Evolutionary conservation across 2,888 invertebrate genomes (phyloP).

Genomic region (Timandra comae): DNA sequence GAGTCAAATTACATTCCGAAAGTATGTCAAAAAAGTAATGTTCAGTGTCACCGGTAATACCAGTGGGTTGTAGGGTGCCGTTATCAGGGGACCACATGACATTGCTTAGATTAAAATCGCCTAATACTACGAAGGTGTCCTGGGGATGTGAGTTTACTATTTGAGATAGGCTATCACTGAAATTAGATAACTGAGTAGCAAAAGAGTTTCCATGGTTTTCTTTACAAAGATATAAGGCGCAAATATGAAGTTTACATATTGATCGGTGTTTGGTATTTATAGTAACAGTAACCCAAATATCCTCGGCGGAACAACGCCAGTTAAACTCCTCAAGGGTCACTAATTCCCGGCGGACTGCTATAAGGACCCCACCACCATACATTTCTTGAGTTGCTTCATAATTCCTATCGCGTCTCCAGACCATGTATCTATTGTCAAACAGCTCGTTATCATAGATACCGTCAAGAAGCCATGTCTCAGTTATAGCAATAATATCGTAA

Average conservation of each 20-base stretch:
- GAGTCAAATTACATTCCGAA: background rate
- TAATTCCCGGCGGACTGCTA: background rate
- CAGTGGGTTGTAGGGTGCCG: slow-evolving; percentile 15
- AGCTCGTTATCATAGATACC: slow-evolving; percentile 2
- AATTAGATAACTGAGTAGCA: slow-evolving; percentile 6
- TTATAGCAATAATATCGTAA: slow-evolving; percentile 15
- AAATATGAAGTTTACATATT: background rate
- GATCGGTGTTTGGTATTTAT: background rate
- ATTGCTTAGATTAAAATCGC: slow-evolving; percentile 6
- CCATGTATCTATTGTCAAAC: background rate
- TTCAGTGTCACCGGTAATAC: background rate
- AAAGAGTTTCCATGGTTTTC: slow-evolving; percentile 5
- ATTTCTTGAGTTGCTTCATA: slow-evolving; percentile 2
- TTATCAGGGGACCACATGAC: slow-evolving; percentile 7
- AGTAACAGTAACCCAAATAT: slow-evolving; percentile 9
- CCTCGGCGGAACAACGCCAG: slow-evolving; percentile 11
- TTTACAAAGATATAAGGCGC: background rate
- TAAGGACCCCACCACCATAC: background rate
- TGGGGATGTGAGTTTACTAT: background rate
- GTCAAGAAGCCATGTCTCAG: slow-evolving; percentile 11
- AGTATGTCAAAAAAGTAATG: background rate
- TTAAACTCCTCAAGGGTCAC: background rate
- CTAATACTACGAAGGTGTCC: slow-evolving; percentile 5
- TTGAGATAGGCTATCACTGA: slow-evolving; percentile 6
- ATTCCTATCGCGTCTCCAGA: slow-evolving; percentile 10